Evolutionary conservation across 30 jellyfish, hydroid and myxozoan genomes (phyloP).

Genomic region (Cassiopea andromeda): DNA sequence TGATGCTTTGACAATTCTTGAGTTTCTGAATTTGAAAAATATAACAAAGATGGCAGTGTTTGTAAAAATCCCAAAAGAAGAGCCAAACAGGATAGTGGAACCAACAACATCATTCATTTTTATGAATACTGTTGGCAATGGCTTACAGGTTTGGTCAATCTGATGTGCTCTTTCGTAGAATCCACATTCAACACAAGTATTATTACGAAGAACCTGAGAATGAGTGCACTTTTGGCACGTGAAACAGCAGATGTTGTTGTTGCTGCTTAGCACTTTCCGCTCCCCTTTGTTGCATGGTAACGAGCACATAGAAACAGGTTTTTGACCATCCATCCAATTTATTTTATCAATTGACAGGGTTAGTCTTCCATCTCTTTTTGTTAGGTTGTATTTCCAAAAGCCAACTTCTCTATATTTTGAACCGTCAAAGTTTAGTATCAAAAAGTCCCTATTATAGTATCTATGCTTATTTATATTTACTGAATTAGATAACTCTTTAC

Average conservation of each 20-base stretch:
- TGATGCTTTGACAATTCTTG: constrained; percentile 78
- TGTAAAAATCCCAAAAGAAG: constrained; percentile 53
- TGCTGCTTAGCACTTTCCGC: neutral
- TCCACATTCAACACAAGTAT: constrained; percentile 67
- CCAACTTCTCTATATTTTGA: constrained; percentile 29
- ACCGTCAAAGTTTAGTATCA: constrained; percentile 39
- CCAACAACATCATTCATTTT: neutral
- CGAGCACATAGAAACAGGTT: constrained; percentile 69
- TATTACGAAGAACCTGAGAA: constrained; percentile 36
- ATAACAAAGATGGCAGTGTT: constrained; percentile 53
- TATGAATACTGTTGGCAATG: constrained; percentile 55
- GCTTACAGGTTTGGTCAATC: constrained; percentile 7
- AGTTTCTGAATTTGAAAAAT: constrained; percentile 60
- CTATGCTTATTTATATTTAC: constrained; percentile 30
- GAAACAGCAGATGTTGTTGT: constrained; percentile 71
- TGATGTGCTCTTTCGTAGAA: constrained; percentile 38
- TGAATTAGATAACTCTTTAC: constrained; percentile 23
- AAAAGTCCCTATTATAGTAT: constrained; percentile 2
- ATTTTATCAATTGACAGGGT: neutral
- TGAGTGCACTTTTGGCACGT: constrained; percentile 67
- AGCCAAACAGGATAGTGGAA: constrained; percentile 25
- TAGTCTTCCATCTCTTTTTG: constrained; percentile 1
- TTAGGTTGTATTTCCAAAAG: constrained; percentile 2
- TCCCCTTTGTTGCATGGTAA: constrained; percentile 69
- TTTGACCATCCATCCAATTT: constrained; percentile 16